Conservation (phyloP, 2,797 vertebrate species). For the Clarias pachynema region DNA sequence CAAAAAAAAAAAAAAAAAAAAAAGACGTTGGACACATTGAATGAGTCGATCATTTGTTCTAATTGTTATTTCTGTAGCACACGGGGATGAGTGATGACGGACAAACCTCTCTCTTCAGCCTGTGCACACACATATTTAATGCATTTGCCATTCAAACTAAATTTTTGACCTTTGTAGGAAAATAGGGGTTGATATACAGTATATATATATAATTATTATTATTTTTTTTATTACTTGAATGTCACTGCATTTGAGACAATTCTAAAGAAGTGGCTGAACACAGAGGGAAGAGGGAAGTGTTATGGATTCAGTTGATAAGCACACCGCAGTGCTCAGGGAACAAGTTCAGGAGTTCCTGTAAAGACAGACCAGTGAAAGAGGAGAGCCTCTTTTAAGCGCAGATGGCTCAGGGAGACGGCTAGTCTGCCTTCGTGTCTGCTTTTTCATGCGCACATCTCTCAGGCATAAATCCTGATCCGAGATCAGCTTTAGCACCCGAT, state of each 20-base stretch:
- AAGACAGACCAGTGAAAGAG: constrained; percentile 58
- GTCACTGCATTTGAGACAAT: not conserved
- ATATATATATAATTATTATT: too few relatives aligned
- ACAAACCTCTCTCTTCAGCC: not conserved
- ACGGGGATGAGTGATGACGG: constrained; percentile 13
- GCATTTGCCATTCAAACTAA: not conserved
- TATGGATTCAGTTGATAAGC: constrained; percentile 32
- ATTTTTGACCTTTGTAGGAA: not conserved
- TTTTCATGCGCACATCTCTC: not conserved
- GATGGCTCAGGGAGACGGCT: constrained; percentile 43
- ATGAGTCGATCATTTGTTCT: constrained; percentile 55
- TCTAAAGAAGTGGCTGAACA: not conserved
- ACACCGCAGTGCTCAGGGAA: constrained; percentile 16
- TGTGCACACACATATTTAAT: constrained; percentile 8
- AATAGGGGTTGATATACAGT: not conserved
- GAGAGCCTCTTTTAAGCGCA: constrained; percentile 60
- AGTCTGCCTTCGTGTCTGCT: constrained; percentile 21
- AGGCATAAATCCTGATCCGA: not conserved
- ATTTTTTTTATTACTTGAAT: too few relatives aligned
- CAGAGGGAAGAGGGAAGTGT: not conserved
- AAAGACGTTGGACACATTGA: constrained; percentile 45
- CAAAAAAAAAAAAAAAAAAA: constrained; percentile 45
- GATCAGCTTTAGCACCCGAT: not conserved
- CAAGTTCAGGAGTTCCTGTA: constrained; percentile 50
- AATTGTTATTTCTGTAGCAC: constrained; percentile 56